A percentile compares a stretch with the other conserved stretches of the same genome.
These are phyloP conservation scores for Melanocharis versteri DNA, from an alignment of 2,113 vertebrate genomes.

Conservation along the genomic window DNA sequence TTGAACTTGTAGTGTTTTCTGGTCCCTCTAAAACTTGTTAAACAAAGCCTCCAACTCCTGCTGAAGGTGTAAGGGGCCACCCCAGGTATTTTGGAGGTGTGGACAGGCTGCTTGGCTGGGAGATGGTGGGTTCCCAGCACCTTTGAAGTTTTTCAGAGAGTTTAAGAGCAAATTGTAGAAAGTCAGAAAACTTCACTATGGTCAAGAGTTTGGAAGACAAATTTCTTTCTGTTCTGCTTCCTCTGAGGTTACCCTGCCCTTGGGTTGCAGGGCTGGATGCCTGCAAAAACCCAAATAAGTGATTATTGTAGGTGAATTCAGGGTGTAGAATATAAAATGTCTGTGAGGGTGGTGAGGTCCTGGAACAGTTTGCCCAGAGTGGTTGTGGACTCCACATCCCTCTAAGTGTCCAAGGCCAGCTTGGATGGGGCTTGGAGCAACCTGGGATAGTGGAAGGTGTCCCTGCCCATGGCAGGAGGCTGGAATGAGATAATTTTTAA, in stretches of 20 bases:
- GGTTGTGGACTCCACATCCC: not conserved
- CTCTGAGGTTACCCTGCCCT: not conserved
- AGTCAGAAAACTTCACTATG: rapidly evolving
- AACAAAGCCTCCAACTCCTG: not conserved
- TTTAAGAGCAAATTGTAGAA: not conserved
- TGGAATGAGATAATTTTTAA: not conserved
- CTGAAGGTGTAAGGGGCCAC: not conserved
- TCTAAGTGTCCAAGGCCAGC: not conserved
- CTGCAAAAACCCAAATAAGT: not conserved
- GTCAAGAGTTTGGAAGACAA: not conserved
- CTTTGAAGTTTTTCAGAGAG: not conserved
- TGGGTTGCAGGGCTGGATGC: not conserved
- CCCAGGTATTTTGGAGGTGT: not conserved
- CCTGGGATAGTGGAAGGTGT: too few relatives aligned
- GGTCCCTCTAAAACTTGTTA: not conserved
- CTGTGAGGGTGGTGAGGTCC: not conserved
- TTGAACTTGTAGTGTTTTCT: not conserved
- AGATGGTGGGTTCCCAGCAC: not conserved
- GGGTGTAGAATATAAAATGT: not conserved
- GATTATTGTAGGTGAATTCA: not conserved
- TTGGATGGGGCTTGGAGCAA: not conserved
- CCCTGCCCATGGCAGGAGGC: not conserved
- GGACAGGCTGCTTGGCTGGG: not conserved
- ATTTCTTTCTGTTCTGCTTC: not conserved
- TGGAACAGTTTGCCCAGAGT: not conserved